phyloP scores from a whole-genome alignment of 2,113 vertebrate species.

The Zeus faber region DNA sequence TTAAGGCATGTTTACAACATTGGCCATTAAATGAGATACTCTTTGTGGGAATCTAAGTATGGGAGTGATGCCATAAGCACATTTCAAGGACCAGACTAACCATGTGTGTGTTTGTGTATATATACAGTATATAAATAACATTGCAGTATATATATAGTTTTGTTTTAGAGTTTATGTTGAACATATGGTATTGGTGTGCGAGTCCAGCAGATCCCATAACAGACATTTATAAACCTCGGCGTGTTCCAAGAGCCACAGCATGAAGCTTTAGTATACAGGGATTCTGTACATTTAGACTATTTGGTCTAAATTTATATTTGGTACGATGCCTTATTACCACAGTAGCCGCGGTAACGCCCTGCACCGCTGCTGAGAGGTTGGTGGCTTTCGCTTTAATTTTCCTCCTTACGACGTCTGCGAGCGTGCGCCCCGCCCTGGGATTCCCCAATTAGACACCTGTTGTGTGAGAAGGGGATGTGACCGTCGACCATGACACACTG shows the following conservation, averaged over 20 bases:
- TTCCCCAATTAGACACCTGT: constrained; percentile 71
- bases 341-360: constrained; percentile 44
- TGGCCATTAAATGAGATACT: constrained; percentile 42
- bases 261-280: constrained; percentile 28
- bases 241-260: constrained; percentile 9
- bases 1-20: constrained; percentile 52
- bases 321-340: constrained; percentile 27
- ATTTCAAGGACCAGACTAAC: constrained; percentile 7
- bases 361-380: constrained; percentile 25
- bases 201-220: constrained; percentile 7
- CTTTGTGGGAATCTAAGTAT: constrained; percentile 33
- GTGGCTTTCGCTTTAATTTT: constrained; percentile 49
- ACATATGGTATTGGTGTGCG: constrained; percentile 23
- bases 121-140: not conserved
- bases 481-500: no score
- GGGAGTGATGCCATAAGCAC: constrained; percentile 28
- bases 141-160: not conserved
- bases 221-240: constrained; percentile 25
- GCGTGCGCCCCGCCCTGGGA: constrained; percentile 40
- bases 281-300: constrained; percentile 28
- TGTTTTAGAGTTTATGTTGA: constrained; percentile 17
- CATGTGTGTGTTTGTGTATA: no score
- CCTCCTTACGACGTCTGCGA: constrained; percentile 17
- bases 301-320: constrained; percentile 24
- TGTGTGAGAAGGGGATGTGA: constrained; percentile 28